Percentiles rank a stretch among this genome's conserved stretches.
Conservation (phyloP, 2,113 vertebrate genomes). For the Copsychus sechellarum region DNA sequence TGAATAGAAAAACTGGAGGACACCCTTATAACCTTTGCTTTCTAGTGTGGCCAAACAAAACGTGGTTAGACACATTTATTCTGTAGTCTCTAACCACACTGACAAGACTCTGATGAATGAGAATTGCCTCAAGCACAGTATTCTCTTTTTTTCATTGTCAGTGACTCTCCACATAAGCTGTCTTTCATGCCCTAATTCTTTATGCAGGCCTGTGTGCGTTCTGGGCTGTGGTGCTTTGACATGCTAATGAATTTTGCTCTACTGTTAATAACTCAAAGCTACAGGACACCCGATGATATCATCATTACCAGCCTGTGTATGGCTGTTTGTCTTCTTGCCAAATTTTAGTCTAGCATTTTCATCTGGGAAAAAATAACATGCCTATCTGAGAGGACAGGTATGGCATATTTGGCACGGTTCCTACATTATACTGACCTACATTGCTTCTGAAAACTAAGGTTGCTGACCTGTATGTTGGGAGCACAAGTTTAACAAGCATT, state of each 20-base stretch:
- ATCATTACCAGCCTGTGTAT: not conserved
- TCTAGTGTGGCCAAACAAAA: conserved; percentile 30
- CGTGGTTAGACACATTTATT: conserved; percentile 18
- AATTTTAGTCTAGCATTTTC: not conserved
- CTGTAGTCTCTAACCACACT: not conserved
- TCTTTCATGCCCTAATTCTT: conserved; percentile 50
- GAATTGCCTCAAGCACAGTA: not conserved
- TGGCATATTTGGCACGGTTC: not conserved
- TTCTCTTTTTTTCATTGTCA: conserved; percentile 7
- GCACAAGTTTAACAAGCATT: not conserved
- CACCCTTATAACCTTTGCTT: conserved; percentile 16
- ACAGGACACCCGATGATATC: not conserved
- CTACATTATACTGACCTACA: not conserved
- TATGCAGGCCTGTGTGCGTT: not conserved
- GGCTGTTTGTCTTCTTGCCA: not conserved
- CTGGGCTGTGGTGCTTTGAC: conserved; percentile 21
- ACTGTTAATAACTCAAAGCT: conserved; percentile 10
- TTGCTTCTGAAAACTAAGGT: not conserved
- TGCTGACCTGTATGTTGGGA: not conserved
- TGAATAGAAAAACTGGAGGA: not conserved
- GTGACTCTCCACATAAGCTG: conserved; percentile 40
- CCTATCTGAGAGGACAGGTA: not conserved
- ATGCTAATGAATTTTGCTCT: conserved; percentile 6
- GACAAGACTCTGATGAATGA: conserved; percentile 32
- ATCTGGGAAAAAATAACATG: not conserved